Evolutionary conservation across 2,113 vertebrate genomes (phyloP), one percentile per base, ranked within the genome.

Genomic region (Urocolius indicus): DNA sequence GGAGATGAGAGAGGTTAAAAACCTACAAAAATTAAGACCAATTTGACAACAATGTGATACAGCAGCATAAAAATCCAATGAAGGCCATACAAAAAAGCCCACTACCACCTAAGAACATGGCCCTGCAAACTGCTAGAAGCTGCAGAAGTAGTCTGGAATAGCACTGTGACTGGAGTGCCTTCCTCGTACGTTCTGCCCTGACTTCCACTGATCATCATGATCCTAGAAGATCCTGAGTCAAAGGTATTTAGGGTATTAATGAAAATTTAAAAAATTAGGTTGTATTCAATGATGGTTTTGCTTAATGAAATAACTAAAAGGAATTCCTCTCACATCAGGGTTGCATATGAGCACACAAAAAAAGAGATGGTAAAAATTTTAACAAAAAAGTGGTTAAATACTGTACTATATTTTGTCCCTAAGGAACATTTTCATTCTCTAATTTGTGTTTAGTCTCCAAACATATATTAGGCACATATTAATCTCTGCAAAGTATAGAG

Each of bases 121-220:
- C 36, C 14, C 17, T 23, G 24, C 15, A 75, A 84, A 75, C 12
- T 22, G 38, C 13, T 68, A 45, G 8, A 71, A 62, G 26, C 17
- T 23, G 16, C 41, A 41, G 48, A 72, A 67, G 9, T 12, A 32
- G 11, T 26, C 16, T 63, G 54, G 10, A n/a, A 10, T 67, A 72
- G 3, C 16, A 19, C 34, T 36, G 36, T 3, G 2, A 6, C 1
- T 0, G 1, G 0, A 89, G 12, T 11, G 23, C n/a, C 23, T 30
- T 17, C 12, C 45, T 63, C 63, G 45, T 49, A 23, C 13, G 16
- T 20, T 54, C 11, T 59, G 10, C 38, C 52, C 46, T 30, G 21
- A 14, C 55, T 4, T 66, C 30, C 29, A 19, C 21, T 81, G 9
- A 49, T 63, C 43, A 10, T 26, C 15, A 22, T 36, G 45, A 5